phyloP scores from a whole-genome alignment of 2,797 vertebrate species.

The Octomys mimax region DNA sequence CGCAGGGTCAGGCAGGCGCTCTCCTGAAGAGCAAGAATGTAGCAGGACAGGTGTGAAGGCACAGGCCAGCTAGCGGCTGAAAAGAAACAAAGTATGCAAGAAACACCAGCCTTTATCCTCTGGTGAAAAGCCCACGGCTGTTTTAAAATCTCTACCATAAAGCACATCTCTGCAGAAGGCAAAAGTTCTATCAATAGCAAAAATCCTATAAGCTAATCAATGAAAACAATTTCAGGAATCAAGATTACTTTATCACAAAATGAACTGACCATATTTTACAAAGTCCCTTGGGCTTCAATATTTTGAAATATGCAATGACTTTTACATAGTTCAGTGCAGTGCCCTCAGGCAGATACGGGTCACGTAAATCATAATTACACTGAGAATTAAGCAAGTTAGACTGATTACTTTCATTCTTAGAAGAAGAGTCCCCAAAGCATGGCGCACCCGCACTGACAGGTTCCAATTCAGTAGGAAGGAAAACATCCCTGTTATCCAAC shows the following conservation, averaged over 20 bases:
- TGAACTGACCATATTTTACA: background rate
- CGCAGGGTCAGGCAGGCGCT: background rate
- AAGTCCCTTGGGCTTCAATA: background rate
- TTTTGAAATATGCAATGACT: background rate
- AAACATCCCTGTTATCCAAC: constrained; percentile 20
- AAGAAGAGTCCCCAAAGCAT: background rate
- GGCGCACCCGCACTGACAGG: background rate
- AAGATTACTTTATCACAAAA: constrained; percentile 48
- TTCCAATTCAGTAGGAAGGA: background rate
- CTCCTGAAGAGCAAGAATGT: background rate
- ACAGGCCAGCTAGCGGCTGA: fast-evolving
- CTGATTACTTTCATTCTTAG: background rate
- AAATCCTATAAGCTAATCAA: constrained; percentile 56
- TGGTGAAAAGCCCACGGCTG: background rate
- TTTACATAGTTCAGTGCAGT: fast-evolving
- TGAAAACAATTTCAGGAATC: constrained; percentile 59
- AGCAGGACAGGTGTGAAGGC: background rate
- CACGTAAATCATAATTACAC: background rate
- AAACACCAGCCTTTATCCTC: background rate
- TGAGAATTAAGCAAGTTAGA: background rate
- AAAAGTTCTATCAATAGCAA: background rate
- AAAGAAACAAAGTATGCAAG: fast-evolving
- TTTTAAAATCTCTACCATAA: background rate
- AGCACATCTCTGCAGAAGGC: background rate
- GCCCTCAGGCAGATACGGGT: background rate